Percentiles rank a stretch among this genome's conserved stretches.
Conservation (phyloP, 2,888 invertebrate species). For the Acrocera orbiculus region DNA sequence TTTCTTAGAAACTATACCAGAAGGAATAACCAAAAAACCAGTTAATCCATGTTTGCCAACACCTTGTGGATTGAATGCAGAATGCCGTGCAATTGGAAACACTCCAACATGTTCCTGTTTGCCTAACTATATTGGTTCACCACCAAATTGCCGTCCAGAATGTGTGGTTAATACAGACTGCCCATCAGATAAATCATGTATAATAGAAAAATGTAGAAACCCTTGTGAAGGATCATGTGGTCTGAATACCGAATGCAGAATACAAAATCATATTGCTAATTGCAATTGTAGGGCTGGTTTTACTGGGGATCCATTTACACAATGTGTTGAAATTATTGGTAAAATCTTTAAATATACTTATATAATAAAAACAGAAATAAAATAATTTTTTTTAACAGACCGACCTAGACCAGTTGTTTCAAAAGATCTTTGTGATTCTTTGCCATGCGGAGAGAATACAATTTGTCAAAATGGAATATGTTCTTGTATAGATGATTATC, state of each 20-base stretch:
- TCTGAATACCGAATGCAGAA: slow-evolving; percentile 48
- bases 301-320: slow-evolving; percentile 49
- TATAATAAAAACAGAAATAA: not conserved
- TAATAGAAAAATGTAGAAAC: slow-evolving; percentile 51
- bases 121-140: slow-evolving; percentile 45
- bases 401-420: slow-evolving; percentile 38
- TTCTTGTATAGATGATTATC: slow-evolving; percentile 40
- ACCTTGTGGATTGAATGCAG: slow-evolving; percentile 52
- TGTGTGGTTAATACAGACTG: slow-evolving; percentile 47
- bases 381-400: slow-evolving; percentile 11
- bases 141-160: slow-evolving; percentile 50
- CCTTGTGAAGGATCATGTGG: slow-evolving; percentile 57
- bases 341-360: slow-evolving; percentile 4
- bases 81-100: slow-evolving; percentile 42
- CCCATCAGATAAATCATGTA: slow-evolving; percentile 45
- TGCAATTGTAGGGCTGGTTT: slow-evolving; percentile 42
- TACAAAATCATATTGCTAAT: slow-evolving; percentile 51
- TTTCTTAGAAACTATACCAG: too few species aligned
- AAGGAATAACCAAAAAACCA: too few species aligned
- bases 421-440: slow-evolving; percentile 51
- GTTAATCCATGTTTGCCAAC: slow-evolving; percentile 52
- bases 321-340: slow-evolving; percentile 35
- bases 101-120: slow-evolving; percentile 47
- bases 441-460: slow-evolving; percentile 60
- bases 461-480: slow-evolving; percentile 50